phyloP scores from a whole-genome alignment of 2,113 vertebrate genomes.

The Mormoops blainvillei region DNA sequence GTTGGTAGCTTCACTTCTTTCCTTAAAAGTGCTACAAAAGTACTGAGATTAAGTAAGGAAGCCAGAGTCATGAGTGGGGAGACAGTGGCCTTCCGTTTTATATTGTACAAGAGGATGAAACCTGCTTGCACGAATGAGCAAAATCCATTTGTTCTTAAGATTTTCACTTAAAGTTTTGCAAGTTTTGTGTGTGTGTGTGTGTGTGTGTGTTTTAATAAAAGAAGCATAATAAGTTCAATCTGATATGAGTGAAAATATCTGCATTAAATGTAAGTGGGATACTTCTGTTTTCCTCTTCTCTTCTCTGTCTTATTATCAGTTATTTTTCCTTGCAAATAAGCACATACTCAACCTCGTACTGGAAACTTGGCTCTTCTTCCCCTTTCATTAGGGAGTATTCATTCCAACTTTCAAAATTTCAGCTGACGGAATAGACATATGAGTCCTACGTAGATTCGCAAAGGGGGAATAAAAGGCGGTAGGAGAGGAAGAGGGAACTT shows the following conservation, averaged over 20 bases:
- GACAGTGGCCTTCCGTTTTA: not conserved
- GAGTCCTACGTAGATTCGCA: not conserved
- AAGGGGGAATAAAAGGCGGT: not conserved
- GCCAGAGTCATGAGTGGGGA: not conserved
- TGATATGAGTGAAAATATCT: not conserved
- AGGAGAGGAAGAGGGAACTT: not conserved
- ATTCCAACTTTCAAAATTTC: not conserved
- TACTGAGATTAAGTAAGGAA: not conserved
- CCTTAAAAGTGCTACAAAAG: not conserved
- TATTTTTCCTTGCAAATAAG: slow-evolving; percentile 33
- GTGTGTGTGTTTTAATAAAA: not conserved
- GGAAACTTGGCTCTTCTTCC: not conserved
- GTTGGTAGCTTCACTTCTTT: not conserved
- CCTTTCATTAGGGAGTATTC: not conserved
- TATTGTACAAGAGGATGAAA: not conserved
- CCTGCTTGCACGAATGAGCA: not conserved
- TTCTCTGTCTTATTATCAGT: not conserved
- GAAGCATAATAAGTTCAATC: not conserved
- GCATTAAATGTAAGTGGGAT: not conserved
- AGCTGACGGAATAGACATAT: not conserved
- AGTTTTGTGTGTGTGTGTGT: not conserved
- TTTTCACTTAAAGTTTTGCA: not conserved
- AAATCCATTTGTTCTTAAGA: not conserved
- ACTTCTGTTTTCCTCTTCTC: not conserved
- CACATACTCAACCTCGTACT: not conserved